Percentiles rank a stretch among this genome's conserved stretches.
Evolutionary conservation across 2,797 vertebrate genomes (phyloP).

Genomic region (Setipinna tenuifilis): DNA sequence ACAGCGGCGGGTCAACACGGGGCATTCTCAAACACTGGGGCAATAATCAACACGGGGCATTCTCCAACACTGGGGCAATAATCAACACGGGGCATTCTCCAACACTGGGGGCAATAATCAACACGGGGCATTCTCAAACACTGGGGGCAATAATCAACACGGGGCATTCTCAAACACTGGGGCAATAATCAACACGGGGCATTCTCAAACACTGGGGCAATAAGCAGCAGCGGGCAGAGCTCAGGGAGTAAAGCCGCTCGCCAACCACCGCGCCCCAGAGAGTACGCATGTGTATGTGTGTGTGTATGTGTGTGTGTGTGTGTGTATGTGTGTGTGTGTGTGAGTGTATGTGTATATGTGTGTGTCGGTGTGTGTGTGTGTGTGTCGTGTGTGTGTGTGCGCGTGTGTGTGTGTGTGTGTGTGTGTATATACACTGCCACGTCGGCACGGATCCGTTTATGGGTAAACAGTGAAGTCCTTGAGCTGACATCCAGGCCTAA

Average conservation of each 20-base stretch:
- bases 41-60: no score
- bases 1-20: not conserved
- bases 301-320: not conserved
- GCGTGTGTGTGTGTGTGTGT: no score
- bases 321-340: not conserved
- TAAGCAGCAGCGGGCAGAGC: not conserved
- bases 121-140: not conserved
- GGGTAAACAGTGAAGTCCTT: constrained; percentile 34
- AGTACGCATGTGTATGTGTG: not conserved
- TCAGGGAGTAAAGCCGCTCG: not conserved
- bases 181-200: not conserved
- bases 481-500: constrained; percentile 27
- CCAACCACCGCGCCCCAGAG: not conserved
- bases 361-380: not conserved
- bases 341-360: not conserved
- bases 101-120: not conserved
- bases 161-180: not conserved
- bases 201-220: not conserved
- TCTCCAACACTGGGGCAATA: not conserved
- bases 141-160: not conserved
- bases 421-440: not conserved
- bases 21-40: not conserved
- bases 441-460: constrained; percentile 31
- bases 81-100: not conserved
- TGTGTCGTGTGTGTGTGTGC: not conserved